Evolutionary conservation across 2,797 vertebrate species (phyloP), one percentile per base, ranked within the genome.

Genomic region (Netta rufina): DNA sequence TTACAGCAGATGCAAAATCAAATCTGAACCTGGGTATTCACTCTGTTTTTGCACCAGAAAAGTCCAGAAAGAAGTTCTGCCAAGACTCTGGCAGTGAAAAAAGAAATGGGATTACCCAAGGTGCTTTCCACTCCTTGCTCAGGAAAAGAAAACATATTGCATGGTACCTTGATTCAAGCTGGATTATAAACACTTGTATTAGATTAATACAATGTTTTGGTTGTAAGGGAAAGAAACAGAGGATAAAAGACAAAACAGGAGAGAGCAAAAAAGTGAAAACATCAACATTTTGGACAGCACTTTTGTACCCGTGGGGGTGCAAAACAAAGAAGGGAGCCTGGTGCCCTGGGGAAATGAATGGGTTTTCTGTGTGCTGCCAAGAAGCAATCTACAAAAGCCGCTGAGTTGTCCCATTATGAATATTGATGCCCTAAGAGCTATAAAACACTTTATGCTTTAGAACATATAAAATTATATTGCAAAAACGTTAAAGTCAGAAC

Each of bases 1-100:
- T 78, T 92, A 94, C 11, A 92, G 88, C 20, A 89, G 74, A 89
- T 74, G 45, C 19, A 90, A 96, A 93, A 88, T 57, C 45, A 92
- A 67, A 83, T 72, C 60, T 89, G 49, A 84, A 61, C n/a, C 30
- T 1, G 15, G 27, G 51, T 49, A 79, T 65, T 94, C 91, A 54
- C 80, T 89, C 73, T 49, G 20, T 95, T 91, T 88, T 95, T 95
- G 73, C 76, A 86, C 57, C 80, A 45, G 7, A 1, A 15, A 81
- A 87, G 70, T 65, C 73, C 28, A 92, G 39, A 41, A 75, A 47
- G n/a, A 87, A 24, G 51, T 67, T 82, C 54, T 82, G 54, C 57
- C 86, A 56, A n/a, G 51, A 49, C 16, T 54, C 45, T 60, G 66
- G 45, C 85, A 84, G 45, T 49, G 45, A 16, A 53, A 95, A 89